Conservation (phyloP, 2,113 vertebrate genomes). For the Pogonocichla stellata region DNA sequence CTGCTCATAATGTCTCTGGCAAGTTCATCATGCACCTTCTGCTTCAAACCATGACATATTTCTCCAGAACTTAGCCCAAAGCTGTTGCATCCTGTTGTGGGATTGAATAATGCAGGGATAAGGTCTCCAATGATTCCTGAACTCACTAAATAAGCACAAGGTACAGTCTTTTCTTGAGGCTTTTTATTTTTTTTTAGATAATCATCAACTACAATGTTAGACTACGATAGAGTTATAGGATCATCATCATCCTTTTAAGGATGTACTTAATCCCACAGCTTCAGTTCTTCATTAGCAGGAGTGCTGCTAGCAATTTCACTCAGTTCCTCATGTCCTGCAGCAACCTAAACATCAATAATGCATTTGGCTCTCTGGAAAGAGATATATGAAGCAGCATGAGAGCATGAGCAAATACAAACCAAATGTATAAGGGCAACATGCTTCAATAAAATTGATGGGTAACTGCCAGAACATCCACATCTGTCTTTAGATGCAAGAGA, state of each 20-base stretch:
- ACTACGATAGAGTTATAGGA: not conserved
- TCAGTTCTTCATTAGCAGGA: not conserved
- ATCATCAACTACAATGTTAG: not conserved
- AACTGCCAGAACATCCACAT: not conserved
- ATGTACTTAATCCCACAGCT: not conserved
- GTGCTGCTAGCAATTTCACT: not conserved
- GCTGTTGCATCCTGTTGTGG: not conserved
- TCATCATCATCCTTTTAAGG: not conserved
- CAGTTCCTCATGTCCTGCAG: not conserved
- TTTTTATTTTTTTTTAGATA: not conserved
- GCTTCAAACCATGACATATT: not conserved
- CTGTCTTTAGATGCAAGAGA: not conserved
- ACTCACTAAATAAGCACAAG: not conserved
- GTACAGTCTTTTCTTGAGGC: not conserved
- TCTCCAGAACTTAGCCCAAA: not conserved
- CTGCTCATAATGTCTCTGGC: not conserved
- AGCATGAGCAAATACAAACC: not conserved
- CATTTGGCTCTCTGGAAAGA: not conserved
- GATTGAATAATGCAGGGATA: not conserved
- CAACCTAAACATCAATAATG: not conserved
- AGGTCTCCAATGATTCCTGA: not conserved
- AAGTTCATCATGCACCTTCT: not conserved
- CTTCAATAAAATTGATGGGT: not conserved
- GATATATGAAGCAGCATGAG: not conserved
- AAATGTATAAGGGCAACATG: not conserved